Base-by-base conservation (phyloP, 2,888 invertebrate genomes). In the Molorchus minor region DNA sequence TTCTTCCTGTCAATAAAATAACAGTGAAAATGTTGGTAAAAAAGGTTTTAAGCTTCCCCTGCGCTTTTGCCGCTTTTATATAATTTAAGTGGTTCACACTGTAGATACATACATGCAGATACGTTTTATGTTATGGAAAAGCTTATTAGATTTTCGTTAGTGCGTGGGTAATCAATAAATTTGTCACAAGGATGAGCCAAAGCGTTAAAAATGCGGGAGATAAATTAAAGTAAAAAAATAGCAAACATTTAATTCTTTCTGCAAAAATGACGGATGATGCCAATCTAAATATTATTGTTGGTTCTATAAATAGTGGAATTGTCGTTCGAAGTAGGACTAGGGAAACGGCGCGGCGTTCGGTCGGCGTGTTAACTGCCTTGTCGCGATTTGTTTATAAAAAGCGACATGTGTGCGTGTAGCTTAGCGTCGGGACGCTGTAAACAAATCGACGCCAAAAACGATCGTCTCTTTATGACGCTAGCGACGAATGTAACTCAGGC, bases 381-480 rank as follows among this genome's bases (percentile, higher is more conserved):
- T 77, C 76, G 75, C 74, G 75, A 75, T 74, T 73, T 77, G 77
- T 78, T 77, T 78, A 78, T 71, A 72, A 73, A 73, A 73, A 73
- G 71, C 75, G 77, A 78, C 78, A 78, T 77, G 75, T 77, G 77
- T 75, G 72, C 71, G 71, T 71, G 72, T 71, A 72, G 73, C n/a
- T 73, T 71, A 73, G 74, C 76, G 77, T 72, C 76, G 72, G 73
- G 75, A 72, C 77, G 78, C 72, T 80, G 80, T 83, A 83, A 83
- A 83, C 83, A 84, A 75, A 76, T 76, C 81, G 83, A 83, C 83
- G 83, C 83, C 83, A 81, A n/a, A 80, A 80, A 78, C 80, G 80
- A 67, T 71, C 68, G 67, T 64, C 66, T 70, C 81, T 82, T 82
- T 80, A 81, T 79, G 80, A 82, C 79, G 80, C 79, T 76, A 72